Percentiles rank a stretch among this genome's conserved stretches.
Evolutionary conservation across 2,797 vertebrate species (phyloP).

Genomic region (Urocyon cinereoargenteus): DNA sequence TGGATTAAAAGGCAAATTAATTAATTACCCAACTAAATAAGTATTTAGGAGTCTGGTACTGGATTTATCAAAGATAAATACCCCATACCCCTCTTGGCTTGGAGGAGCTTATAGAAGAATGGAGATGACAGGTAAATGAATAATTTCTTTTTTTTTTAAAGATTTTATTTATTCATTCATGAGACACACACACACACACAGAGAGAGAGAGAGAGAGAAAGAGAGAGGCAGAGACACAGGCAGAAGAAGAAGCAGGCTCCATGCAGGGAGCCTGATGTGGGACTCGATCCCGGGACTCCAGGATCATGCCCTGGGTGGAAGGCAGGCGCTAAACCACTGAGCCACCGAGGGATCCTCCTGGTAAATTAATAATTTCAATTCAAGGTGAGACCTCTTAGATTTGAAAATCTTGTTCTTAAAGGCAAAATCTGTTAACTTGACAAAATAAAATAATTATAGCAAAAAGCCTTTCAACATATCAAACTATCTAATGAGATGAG

Average conservation of each 20-base stretch:
- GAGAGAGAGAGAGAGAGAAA: too few species aligned
- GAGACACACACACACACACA: too few species aligned
- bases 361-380: background rate
- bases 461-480: conserved; percentile 35
- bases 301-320: too few species aligned
- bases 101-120: background rate
- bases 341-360: too few species aligned
- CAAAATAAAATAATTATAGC: conserved; percentile 5
- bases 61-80: background rate
- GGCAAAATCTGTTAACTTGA: conserved; percentile 29
- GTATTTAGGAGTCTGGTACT: background rate
- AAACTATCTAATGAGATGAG: background rate
- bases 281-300: too few species aligned
- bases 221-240: too few species aligned
- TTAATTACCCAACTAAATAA: background rate
- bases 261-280: too few species aligned
- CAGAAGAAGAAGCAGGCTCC: too few species aligned
- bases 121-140: background rate
- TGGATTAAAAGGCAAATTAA: background rate
- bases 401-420: conserved; percentile 15
- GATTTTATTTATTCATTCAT: too few species aligned
- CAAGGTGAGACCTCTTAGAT: background rate
- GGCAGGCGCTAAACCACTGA: too few species aligned
- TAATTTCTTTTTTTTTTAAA: background rate
- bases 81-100: background rate